Evolutionary conservation across 1,140 invertebrate species (phyloP), one percentile per base, ranked within the genome.

Genomic region (Saccostrea glomerata): DNA sequence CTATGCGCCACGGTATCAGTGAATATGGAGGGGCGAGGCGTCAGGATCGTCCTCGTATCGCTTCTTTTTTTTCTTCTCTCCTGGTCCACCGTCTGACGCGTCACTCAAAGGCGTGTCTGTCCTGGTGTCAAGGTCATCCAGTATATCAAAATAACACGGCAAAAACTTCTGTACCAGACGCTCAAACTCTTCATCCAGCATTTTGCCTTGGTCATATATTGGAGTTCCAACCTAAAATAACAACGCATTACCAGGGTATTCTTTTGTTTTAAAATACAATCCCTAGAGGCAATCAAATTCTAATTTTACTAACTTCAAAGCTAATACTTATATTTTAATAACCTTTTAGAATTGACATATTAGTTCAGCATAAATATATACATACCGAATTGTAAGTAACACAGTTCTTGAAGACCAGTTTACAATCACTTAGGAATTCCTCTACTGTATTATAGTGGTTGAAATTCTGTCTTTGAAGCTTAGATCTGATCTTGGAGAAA

Each of bases 391-490:
- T 98, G 94, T 97, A 98, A 20, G 95, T 96, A 93, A 97, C 97
- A 85, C 97, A 98, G 95, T 98, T 98, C 94, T 96, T 97, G 95
- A 98, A 98, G 94, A 98, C 97, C 89, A 98, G 96, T 88, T 97
- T 96, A 85, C 98, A 96, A 95, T 98, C 98, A 77, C 96, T 95
- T 84, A 98, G 96, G 93, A 98, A 97, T 91, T 97, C 96, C 91
- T 97, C 96, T 82, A 98, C 96, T 92, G 96, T 96, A 90, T 96
- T 96, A 94, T 98, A 98, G 93, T 97, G 97, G 92, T 96, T 96
- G 70, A 96, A 96, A 92, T 96, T 96, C 90, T 96, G 96, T 87
- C 97, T 96, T 93, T 97, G 97, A 91, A 98, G 95, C 95, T 97
- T 97, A 88, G 96, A 96, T 92, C 97, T 96, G 91, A 98, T 97